Conservation (phyloP, 2,888 invertebrate species). For the Pyrochroa serraticornis region DNA sequence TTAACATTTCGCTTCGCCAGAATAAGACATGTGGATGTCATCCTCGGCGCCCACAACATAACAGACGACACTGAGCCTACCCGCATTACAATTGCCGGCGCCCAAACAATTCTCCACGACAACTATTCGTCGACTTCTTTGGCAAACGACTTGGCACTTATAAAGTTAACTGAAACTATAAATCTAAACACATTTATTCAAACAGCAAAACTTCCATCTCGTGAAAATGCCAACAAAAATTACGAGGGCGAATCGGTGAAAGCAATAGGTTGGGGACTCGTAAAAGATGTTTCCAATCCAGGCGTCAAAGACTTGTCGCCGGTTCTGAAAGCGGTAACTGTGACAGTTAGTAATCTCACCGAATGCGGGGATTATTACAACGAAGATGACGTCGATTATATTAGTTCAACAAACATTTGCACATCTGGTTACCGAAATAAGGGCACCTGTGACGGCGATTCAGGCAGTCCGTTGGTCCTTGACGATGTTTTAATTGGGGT, state of each 20-base stretch:
- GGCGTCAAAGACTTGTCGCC: conserved; percentile 35
- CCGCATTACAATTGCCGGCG: conserved; percentile 26
- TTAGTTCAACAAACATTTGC: conserved; percentile 38
- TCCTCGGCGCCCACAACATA: conserved; percentile 44
- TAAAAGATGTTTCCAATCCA: conserved; percentile 32
- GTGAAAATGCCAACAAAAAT: conserved; percentile 18
- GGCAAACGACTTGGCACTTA: conserved; percentile 40
- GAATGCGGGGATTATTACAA: conserved; percentile 39
- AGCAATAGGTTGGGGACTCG: conserved; percentile 43
- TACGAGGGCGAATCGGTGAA: conserved; percentile 25
- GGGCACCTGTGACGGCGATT: conserved; percentile 43
- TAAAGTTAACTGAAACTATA: conserved; percentile 34
- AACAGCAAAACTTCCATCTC: conserved; percentile 35
- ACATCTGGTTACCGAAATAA: conserved; percentile 38
- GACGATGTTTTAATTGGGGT: conserved; percentile 37
- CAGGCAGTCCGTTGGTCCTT: conserved; percentile 39
- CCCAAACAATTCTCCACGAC: conserved; percentile 36
- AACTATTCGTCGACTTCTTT: conserved; percentile 25
- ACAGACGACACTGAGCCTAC: conserved; percentile 30
- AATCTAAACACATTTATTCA: conserved; percentile 33
- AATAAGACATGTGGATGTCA: conserved; percentile 33
- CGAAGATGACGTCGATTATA: conserved; percentile 31
- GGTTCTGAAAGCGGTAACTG: conserved; percentile 34
- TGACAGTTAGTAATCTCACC: conserved; percentile 30
- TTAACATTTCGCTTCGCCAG: conserved; percentile 18